Conservation (phyloP, 2,113 vertebrate genomes). For the Paradisaea rubra region DNA sequence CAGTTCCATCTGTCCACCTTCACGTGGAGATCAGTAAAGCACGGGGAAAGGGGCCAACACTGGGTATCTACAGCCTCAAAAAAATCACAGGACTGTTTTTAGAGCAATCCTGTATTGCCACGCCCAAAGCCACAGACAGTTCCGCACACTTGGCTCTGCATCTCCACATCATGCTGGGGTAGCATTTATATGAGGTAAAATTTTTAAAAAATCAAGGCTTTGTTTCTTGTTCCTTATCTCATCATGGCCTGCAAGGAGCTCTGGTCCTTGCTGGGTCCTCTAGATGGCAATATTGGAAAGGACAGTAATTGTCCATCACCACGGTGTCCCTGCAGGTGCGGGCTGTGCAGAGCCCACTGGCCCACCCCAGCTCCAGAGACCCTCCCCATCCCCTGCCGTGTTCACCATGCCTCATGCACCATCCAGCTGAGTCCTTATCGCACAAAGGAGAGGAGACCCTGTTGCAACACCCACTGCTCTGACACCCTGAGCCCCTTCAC, state of each 20-base stretch:
- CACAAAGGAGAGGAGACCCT: neutral
- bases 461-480: rapidly evolving
- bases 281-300: conserved; percentile 64
- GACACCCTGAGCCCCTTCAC: neutral
- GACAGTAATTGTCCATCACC: neutral
- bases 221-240: neutral
- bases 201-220: rapidly evolving
- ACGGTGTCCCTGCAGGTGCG: rapidly evolving
- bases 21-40: neutral
- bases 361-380: neutral
- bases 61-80: neutral
- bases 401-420: neutral
- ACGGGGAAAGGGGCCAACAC: neutral
- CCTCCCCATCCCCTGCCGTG: neutral
- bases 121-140: neutral
- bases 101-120: neutral
- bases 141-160: neutral
- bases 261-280: conserved; percentile 33
- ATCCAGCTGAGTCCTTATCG: neutral
- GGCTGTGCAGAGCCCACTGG: neutral
- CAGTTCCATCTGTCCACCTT: neutral
- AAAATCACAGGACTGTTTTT: neutral
- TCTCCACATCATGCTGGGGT: neutral
- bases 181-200: neutral
- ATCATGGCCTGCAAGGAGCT: neutral